Evolutionary conservation across 2,888 invertebrate genomes (phyloP).

Genomic region (Chaetogeoica ovagalla): DNA sequence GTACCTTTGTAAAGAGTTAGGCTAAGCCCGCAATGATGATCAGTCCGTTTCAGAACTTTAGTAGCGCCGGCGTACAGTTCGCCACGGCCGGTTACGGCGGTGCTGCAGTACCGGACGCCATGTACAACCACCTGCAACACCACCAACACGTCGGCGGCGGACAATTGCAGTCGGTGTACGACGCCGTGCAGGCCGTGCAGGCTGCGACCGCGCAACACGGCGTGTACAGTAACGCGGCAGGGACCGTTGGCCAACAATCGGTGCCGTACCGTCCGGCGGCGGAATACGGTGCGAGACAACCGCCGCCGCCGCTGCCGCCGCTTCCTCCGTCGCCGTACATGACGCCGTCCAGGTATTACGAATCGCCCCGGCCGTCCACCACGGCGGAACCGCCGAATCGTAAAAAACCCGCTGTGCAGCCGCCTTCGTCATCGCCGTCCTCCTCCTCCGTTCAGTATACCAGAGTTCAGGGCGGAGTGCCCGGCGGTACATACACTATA

Average conservation of each 20-base stretch:
- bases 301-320: background rate
- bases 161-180: conserved; percentile 15
- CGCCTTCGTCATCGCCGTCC: conserved; percentile 16
- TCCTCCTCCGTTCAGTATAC: conserved; percentile 57
- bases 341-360: conserved; percentile 28
- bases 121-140: conserved; percentile 4
- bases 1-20: no score
- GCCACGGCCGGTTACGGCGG: background rate
- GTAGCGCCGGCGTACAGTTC: background rate
- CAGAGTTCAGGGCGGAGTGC: conserved; percentile 58
- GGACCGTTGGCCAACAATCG: conserved; percentile 1
- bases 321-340: conserved; percentile 17
- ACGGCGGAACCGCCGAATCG: conserved; percentile 42
- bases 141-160: background rate
- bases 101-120: background rate
- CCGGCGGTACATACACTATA: conserved; percentile 15
- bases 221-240: background rate
- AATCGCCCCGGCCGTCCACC: conserved; percentile 36
- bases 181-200: background rate
- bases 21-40: background rate
- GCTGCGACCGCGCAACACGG: background rate
- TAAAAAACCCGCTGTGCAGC: conserved; percentile 8
- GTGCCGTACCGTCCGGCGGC: conserved; percentile 29
- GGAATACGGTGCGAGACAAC: background rate
- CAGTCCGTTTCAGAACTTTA: conserved; percentile 32